Percentiles rank a stretch among this genome's conserved stretches.
These are phyloP conservation scores for Deilephila elpenor DNA, from an alignment of 2,888 invertebrate genomes.

Conservation along the genomic window DNA sequence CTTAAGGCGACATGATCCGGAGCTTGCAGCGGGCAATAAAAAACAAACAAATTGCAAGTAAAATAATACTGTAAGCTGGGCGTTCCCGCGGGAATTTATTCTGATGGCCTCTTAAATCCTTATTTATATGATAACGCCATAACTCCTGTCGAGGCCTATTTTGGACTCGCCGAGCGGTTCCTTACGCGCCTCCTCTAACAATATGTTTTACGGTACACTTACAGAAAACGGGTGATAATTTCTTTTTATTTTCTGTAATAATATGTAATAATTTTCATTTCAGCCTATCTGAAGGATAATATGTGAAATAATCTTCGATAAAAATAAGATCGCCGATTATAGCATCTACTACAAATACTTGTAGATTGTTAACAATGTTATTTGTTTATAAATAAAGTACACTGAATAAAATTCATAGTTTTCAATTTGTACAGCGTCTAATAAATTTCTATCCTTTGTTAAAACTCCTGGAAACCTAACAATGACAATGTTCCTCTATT, in stretches of 20 bases:
- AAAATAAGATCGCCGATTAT: no score
- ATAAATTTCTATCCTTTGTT: no score
- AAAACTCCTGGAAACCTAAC: no score
- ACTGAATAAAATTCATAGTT: no score
- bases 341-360: no score
- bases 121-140: constrained; percentile 80
- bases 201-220: constrained; percentile 31
- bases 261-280: background rate
- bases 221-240: constrained; percentile 26
- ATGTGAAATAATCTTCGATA: no score
- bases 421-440: no score
- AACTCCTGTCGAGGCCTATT: constrained; percentile 60
- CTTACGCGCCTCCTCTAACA: constrained; percentile 31
- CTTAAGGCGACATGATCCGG: constrained; percentile 51
- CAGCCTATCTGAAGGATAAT: no score
- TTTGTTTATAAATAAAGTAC: no score
- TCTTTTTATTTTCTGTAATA: constrained; percentile 7
- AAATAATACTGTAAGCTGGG: constrained; percentile 60
- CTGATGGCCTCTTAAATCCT: constrained; percentile 75
- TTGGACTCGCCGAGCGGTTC: constrained; percentile 42
- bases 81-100: constrained; percentile 63
- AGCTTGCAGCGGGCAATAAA: constrained; percentile 51
- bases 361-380: no score
- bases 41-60: constrained; percentile 78
- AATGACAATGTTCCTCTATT: no score